phyloP scores from a whole-genome alignment of 2,797 vertebrate genomes.

The Brachyrhaphis roseni region DNA sequence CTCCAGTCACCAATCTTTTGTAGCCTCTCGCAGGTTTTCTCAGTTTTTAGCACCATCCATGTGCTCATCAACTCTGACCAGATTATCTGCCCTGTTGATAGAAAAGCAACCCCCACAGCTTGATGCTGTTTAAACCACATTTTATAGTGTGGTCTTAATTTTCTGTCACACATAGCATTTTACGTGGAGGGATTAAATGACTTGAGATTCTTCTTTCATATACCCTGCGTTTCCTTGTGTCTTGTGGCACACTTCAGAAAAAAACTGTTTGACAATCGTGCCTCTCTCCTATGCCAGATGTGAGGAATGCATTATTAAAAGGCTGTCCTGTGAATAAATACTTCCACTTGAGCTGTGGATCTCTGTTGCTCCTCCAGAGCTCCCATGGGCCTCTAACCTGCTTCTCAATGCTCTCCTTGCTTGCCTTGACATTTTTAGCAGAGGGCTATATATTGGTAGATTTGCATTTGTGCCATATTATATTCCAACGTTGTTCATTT shows the following conservation, averaged over 20 bases:
- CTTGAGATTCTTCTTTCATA: not conserved
- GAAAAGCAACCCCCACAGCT: not conserved
- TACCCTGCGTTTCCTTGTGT: not conserved
- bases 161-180: not conserved
- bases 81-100: not conserved
- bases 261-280: not conserved
- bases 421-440: not conserved
- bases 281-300: not conserved
- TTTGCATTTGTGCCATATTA: not conserved
- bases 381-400: not conserved
- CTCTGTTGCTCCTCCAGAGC: not conserved
- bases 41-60: not conserved
- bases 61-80: not conserved
- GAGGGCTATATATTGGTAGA: not conserved
- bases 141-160: not conserved
- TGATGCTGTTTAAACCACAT: not conserved
- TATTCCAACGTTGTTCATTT: too few relatives aligned
- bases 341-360: not conserved
- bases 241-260: not conserved
- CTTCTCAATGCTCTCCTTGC: not conserved
- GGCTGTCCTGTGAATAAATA: not conserved
- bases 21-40: not conserved
- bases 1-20: not conserved
- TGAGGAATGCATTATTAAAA: not conserved
- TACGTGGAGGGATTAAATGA: not conserved